Percentiles rank a stretch among this genome's conserved stretches.
Conservation (phyloP, 1,140 invertebrate species). For the Acromyrmex charruanus region DNA sequence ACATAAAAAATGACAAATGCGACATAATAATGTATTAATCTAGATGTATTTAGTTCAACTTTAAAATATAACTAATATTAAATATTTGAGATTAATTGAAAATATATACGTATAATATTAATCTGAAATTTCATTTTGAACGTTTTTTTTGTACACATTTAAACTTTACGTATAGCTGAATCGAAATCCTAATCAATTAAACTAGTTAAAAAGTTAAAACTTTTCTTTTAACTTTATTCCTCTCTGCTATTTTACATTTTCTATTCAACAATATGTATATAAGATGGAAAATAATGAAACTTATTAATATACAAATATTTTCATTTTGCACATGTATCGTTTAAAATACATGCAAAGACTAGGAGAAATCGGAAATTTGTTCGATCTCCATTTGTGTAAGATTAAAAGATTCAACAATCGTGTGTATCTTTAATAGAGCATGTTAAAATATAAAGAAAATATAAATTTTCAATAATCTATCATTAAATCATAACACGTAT, state of each 20-base stretch:
- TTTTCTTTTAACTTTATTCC: not conserved
- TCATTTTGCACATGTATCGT: too few species aligned
- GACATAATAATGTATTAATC: not conserved
- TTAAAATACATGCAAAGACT: not conserved
- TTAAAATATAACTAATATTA: not conserved
- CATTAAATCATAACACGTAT: not conserved
- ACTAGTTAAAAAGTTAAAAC: not conserved
- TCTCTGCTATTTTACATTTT: not conserved
- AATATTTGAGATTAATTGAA: too few species aligned
- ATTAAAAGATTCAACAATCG: not conserved
- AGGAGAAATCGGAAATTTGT: not conserved
- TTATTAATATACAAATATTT: not conserved
- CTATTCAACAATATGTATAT: not conserved
- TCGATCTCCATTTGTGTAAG: not conserved
- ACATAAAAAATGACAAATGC: slow-evolving; percentile 6
- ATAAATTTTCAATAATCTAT: not conserved
- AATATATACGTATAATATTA: not conserved
- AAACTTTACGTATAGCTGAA: not conserved
- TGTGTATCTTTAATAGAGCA: not conserved
- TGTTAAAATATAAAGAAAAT: slow-evolving; percentile 19
- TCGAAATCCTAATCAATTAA: not conserved
- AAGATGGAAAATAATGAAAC: slow-evolving; percentile 3
- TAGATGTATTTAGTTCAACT: not conserved
- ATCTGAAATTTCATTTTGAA: slow-evolving; percentile 3
- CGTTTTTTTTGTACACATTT: not conserved